Evolutionary conservation across 2,797 vertebrate genomes (phyloP), one percentile per base, ranked within the genome.

Genomic region (Scleropages formosus): DNA sequence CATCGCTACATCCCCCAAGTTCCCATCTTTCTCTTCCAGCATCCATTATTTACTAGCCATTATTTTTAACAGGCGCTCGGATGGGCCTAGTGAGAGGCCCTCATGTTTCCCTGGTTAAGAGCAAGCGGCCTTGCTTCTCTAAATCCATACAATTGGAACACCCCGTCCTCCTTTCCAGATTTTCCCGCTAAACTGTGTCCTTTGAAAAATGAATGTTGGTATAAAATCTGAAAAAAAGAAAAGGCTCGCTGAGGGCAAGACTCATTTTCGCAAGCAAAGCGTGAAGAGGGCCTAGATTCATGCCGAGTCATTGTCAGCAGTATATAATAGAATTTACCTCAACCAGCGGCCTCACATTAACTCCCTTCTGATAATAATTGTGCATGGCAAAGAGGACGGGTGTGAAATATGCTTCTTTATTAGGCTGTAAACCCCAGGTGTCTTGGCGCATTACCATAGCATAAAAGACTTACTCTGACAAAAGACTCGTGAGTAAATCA

Each of bases 351-450:
- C 2, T 22, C 18, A 20, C 59, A 61, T 61, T n/a, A 22, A 22
- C 59, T n/a, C 9, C 20, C 59, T n/a, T 61, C 16, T 18, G 49
- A 72, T 18, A 11, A 44, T 44, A 72, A 72, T 58, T 72, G 15
- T 39, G 53, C 51, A 4, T 20, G 69, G 20, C 56, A 16, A 72
- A 60, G 56, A 24, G 49, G 56, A 27, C 18, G 31, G 56, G 70
- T 60, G 56, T n/a, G 20, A 60, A 72, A 18, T 72, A 20, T 20
- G 53, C 27, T 44, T 31, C 69, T n/a, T 72, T 72, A 60, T 72
- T 60, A 72, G 56, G 56, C 18, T 44, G 2, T 22, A 60, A 22
- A 72, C 46, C 31, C 27, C 11, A n/a, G 20, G 20, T 11, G n/a
- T 60, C 70, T 72, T 24, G 53, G 20, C 18, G 24, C 13, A 24